Evolutionary conservation across 2,797 vertebrate species (phyloP), one percentile per base, ranked within the genome.

Genomic region (Ptychadena robeensis): DNA sequence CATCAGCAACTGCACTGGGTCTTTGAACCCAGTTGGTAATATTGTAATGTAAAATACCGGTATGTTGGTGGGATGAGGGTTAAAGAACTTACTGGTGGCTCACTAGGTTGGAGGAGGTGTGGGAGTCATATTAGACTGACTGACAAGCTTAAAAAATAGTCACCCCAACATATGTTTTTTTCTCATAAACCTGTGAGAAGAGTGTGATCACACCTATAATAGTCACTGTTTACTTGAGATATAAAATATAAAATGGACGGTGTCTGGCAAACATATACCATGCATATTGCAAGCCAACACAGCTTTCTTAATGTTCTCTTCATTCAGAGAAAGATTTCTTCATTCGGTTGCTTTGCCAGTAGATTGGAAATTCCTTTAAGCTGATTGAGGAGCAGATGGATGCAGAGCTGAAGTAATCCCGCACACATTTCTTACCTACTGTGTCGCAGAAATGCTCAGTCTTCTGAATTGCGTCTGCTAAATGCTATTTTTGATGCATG

Each of bases 331-430:
- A 83, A 83, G 69, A 83, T 79, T 83, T 73, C 66, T 28, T 53
- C 31, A 65, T 73, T 74, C 31, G 22, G 53, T 76, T 81, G 38
- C 28, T 85, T 76, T 81, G 64, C 72, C 82, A 80, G 66, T 85
- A 85, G 83, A 85, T 85, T 85, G 82, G 83, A 85, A 85, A 80
- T 85, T 75, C 73, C 72, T 80, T 75, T 85, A 85, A 85, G 83
- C 83, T 85, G 83, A 85, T 85, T 76, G 78, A 85, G 72, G 71
- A 85, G 78, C 83, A 85, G 83, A 85, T 85, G 83, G 83, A 78
- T 80, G 68, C 72, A 65, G 83, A 76, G 73, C 71, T 85, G 73
- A 48, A 85, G 69, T 85, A 85, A 85, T 85, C 83, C 83, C 65
- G 64, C 38, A 63, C 66, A 76, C 78, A 81, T 76, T 75, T 76